Evolutionary conservation across 2,113 vertebrate species (phyloP).

Genomic region (Micronycteris hirsuta): DNA sequence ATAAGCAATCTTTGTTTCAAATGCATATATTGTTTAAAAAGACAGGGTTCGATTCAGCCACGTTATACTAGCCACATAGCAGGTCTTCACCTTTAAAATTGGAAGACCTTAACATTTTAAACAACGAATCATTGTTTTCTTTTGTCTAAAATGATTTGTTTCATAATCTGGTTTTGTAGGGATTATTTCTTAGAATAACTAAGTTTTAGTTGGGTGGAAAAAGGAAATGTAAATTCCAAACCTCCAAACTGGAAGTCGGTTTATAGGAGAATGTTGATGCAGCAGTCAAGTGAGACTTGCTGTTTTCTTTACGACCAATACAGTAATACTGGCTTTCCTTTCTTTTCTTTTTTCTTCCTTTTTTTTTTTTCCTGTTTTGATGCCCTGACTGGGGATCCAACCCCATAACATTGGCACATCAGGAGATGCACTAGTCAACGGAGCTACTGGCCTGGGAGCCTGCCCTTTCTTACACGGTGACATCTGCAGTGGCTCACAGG

Average conservation of each 20-base stretch:
- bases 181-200: constrained; percentile 16
- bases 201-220: neutral
- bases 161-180: neutral
- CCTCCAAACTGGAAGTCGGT: neutral
- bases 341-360: neutral
- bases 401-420: too few relatives aligned
- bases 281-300: neutral
- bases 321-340: neutral
- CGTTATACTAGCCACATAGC: neutral
- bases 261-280: neutral
- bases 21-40: neutral
- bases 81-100: neutral
- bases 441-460: too few relatives aligned
- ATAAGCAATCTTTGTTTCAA: constrained; percentile 46
- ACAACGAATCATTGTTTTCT: neutral
- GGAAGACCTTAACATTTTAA: neutral
- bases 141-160: neutral
- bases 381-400: too few relatives aligned
- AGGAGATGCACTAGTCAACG: too few relatives aligned
- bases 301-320: neutral
- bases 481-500: neutral
- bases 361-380: too few relatives aligned
- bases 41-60: neutral
- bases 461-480: neutral
- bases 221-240: neutral